Evolutionary conservation across 1,140 invertebrate species (phyloP).

Genomic region (Magallana angulata): DNA sequence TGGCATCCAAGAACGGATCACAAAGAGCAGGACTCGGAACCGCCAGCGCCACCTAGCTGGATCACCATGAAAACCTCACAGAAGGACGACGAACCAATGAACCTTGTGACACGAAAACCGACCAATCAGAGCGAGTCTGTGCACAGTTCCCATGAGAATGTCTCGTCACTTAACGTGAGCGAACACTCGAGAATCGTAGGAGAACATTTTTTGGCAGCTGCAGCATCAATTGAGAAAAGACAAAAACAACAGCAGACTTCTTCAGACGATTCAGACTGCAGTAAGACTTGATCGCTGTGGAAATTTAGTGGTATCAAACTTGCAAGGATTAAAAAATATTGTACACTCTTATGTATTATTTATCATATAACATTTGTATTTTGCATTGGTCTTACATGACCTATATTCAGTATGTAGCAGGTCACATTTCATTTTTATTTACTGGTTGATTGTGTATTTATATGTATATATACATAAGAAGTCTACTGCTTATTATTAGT

Average conservation of each 20-base stretch:
- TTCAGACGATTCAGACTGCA: background rate
- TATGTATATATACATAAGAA: no score
- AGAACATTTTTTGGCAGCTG: background rate
- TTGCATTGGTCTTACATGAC: no score
- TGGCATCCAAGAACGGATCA: slow-evolving; percentile 54
- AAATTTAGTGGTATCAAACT: background rate
- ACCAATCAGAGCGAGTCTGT: background rate
- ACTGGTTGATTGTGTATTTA: no score
- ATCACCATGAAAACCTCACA: slow-evolving; percentile 17
- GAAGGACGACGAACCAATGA: slow-evolving; percentile 39
- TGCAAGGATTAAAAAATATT: no score
- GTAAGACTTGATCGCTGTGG: background rate
- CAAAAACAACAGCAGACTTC: background rate
- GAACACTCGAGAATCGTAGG: background rate
- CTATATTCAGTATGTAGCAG: no score
- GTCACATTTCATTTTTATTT: no score
- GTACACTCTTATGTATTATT: no score
- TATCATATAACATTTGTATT: no score
- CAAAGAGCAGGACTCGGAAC: background rate
- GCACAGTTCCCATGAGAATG: background rate
- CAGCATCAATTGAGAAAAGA: background rate
- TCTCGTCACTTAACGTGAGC: background rate
- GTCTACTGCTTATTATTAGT: no score
- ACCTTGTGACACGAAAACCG: slow-evolving; percentile 6
- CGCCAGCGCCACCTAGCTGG: slow-evolving; percentile 17